Conservation (phyloP, 2,888 invertebrate species). For the Hololepta plana region DNA sequence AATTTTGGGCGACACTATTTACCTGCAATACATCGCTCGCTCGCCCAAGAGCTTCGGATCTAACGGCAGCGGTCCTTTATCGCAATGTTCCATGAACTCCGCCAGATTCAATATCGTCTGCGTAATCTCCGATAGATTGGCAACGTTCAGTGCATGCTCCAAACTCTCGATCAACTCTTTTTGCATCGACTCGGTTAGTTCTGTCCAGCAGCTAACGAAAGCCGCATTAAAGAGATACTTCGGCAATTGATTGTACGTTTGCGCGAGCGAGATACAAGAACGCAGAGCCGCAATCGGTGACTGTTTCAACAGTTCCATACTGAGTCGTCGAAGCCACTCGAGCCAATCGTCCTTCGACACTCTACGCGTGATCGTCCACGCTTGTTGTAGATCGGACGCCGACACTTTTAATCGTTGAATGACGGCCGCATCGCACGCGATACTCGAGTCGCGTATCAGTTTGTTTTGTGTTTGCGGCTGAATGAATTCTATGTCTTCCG, state of each 20-base stretch:
- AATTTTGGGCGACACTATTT: too few species aligned
- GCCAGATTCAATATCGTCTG: slow-evolving; percentile 93
- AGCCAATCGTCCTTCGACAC: slow-evolving; percentile 98
- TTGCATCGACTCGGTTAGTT: slow-evolving; percentile 64
- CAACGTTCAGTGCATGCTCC: slow-evolving; percentile 77
- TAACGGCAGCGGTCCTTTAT: slow-evolving; percentile 84
- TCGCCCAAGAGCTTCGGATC: slow-evolving; percentile 77
- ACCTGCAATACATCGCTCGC: slow-evolving; percentile 86
- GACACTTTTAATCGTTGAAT: slow-evolving; percentile 71
- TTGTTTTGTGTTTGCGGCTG: slow-evolving; percentile 42
- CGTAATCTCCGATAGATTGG: slow-evolving; percentile 88
- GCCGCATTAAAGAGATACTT: slow-evolving; percentile 96
- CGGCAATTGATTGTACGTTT: slow-evolving; percentile 88
- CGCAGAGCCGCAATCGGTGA: slow-evolving; percentile 87
- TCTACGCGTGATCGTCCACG: slow-evolving; percentile 81
- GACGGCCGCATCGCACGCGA: slow-evolving; percentile 48
- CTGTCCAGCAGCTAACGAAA: slow-evolving; percentile 98
- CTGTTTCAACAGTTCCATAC: slow-evolving; percentile 84
- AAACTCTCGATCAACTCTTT: slow-evolving; percentile 62
- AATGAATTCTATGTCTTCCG: slow-evolving; percentile 57
- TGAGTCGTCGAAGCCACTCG: slow-evolving; percentile 86
- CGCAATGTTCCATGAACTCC: slow-evolving; percentile 99
- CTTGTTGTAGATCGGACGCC: slow-evolving; percentile 66
- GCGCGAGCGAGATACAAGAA: slow-evolving; percentile 82
- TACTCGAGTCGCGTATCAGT: slow-evolving; percentile 50